Base-by-base conservation (phyloP, 1,140 invertebrate species). In the Akabosia matsudoensis region DNA sequence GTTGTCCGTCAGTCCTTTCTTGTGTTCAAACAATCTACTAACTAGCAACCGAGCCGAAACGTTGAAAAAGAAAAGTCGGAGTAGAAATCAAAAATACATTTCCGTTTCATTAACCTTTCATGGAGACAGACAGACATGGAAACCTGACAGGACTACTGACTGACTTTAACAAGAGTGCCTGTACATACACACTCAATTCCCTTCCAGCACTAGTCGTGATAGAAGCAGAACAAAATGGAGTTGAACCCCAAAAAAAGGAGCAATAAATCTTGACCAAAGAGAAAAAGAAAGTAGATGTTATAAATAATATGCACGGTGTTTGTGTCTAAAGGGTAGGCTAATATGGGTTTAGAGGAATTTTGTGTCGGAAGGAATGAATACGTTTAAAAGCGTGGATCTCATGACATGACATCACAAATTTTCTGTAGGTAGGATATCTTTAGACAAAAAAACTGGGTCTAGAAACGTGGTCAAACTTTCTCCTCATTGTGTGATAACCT, bases 11-110 rank as follows among this genome's bases (percentile, higher is more conserved):
- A n/a, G n/a, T n/a, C n/a, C n/a, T n/a, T n/a, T n/a, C n/a, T n/a
- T n/a, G n/a, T n/a, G n/a, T n/a, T n/a, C n/a, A n/a, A n/a, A n/a
- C n/a, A n/a, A n/a, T n/a, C n/a, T n/a, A n/a, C n/a, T n/a, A n/a
- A n/a, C n/a, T n/a, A n/a, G n/a, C n/a, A n/a, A n/a, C n/a, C n/a
- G n/a, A n/a, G n/a, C n/a, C n/a, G n/a, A n/a, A n/a, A n/a, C n/a
- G n/a, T n/a, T n/a, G n/a, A 45, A 22, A 56, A 22, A 56, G 54
- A 56, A 56, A n/a, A n/a, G n/a, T n/a, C n/a, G n/a, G n/a, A n/a
- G 61, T 4, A 67, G 61, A 31, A 67, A 67, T 67, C 61, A 67
- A 67, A 67, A 67, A 67, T 67, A 67, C 26, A 67, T 67, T 67
- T 67, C 61, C 61, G 61, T 67, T 30, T 67, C 61, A 67, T 67